Conservation (phyloP, 2,888 invertebrate species). For the Strigamia transsilvanica region DNA sequence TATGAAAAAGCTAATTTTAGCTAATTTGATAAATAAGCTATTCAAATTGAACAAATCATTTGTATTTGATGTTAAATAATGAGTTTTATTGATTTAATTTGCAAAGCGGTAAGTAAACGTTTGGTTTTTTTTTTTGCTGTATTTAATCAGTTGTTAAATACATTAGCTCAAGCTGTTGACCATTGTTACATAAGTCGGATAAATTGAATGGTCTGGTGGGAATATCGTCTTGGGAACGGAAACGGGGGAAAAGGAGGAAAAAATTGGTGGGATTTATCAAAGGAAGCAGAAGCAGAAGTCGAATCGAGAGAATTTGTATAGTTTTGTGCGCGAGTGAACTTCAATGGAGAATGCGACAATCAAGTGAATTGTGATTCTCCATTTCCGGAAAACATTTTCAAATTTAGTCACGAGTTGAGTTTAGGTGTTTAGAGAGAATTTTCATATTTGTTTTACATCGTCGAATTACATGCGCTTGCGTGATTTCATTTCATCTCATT, state of each 20-base stretch:
- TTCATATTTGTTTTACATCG: not conserved
- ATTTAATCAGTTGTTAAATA: not conserved
- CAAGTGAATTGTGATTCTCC: not conserved
- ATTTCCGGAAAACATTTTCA: constrained; percentile 31
- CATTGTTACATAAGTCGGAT: not conserved
- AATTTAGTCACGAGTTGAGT: constrained; percentile 7
- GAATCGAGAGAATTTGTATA: constrained; percentile 42
- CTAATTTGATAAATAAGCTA: not conserved
- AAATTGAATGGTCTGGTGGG: not conserved
- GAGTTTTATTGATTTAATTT: not conserved
- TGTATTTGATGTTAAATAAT: not conserved
- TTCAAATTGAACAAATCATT: not conserved
- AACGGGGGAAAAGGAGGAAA: not conserved
- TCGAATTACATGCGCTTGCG: not conserved
- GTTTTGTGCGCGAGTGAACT: constrained; percentile 39
- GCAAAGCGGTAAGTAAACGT: not conserved
- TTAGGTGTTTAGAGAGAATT: not conserved
- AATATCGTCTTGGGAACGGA: constrained; percentile 14
- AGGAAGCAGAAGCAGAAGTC: constrained; percentile 43
- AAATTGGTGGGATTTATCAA: constrained; percentile 29
- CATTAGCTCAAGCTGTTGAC: constrained; percentile 9
- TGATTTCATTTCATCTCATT: not conserved
- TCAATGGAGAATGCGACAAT: not conserved
- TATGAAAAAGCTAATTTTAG: no score
- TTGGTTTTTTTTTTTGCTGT: not conserved